Evolutionary conservation across 2,113 vertebrate species (phyloP), one percentile per base, ranked within the genome.

Genomic region (Anguilla rostrata): DNA sequence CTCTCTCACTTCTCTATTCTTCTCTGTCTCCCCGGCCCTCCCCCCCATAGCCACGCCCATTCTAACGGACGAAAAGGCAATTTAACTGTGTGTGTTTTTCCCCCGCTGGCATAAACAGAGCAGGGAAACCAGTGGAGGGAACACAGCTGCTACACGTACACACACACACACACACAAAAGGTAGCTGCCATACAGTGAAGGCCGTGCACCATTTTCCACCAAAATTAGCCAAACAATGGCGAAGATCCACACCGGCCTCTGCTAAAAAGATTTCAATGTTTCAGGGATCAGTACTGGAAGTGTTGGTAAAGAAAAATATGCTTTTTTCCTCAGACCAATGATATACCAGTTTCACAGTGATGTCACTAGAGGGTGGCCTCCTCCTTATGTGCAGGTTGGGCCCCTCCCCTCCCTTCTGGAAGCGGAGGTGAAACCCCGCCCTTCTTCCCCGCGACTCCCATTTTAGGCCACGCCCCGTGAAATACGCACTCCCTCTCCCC

Each of bases 51-150:
- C 9, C 43, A 15, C n/a, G 14, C 84, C 46, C 29, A 20, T 26
- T 78, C 16, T 40, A n/a, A 39, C 41, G 26, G 84, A 85, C 6
- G 75, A 79, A 85, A 34, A 85, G 75, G 46, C 40, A 85, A 80
- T 85, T 85, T 60, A 80, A 80, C 46, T 80, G 75, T 40, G 46
- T 79, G 75, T 6, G 16, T 34, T 18, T 78, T 16, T 39, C 12
- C 39, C 16, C 84, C 34, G 49, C 75, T 41, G 84, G 84, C 84
- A 49, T 57, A 40, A 85, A 79, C 75, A 84, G 83, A 84, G 20
- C 71, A 29, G 43, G 84, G 34, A 34, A 34, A 79, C 56, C 40
- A 26, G 26, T 34, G 80, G 26, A 40, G 18, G 78, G 22, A 39
- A 63, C 26, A 2, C 39, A 49, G 15, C 83, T 71, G 40, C 15